Conservation (phyloP, 1,140 invertebrate species). For the Danaus plexippus region DNA sequence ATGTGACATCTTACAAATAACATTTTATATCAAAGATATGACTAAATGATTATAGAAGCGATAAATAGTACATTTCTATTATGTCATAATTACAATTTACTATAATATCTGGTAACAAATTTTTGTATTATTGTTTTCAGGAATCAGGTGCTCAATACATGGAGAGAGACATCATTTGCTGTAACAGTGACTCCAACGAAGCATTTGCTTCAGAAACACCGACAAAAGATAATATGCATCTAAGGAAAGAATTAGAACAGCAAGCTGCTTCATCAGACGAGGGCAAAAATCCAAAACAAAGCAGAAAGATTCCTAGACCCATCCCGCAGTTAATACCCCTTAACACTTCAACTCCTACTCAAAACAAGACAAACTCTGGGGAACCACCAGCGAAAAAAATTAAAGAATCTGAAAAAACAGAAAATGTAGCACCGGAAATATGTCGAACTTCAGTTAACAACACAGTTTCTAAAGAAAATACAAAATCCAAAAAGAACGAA, state of each 20-base stretch:
- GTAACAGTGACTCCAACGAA: slow-evolving; percentile 61
- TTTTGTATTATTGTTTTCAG: slow-evolving; percentile 41
- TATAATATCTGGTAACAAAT: slow-evolving; percentile 5
- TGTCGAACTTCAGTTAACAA: slow-evolving; percentile 39
- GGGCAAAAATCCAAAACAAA: slow-evolving; percentile 40
- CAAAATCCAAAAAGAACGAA: slow-evolving; percentile 76
- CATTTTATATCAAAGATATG: no score
- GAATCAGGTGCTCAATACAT: slow-evolving; percentile 54
- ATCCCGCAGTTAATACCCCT: slow-evolving; percentile 82
- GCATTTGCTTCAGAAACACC: slow-evolving; percentile 33
- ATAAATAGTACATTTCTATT: no score
- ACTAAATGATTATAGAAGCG: no score
- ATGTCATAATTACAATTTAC: no score
- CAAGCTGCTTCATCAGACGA: slow-evolving; percentile 29
- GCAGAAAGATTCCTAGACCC: slow-evolving; percentile 73
- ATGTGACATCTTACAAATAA: no score
- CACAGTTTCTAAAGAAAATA: slow-evolving; percentile 35
- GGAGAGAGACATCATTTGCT: slow-evolving; percentile 50
- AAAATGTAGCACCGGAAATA: slow-evolving; percentile 44
- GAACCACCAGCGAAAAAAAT: slow-evolving; percentile 60
- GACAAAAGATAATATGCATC: slow-evolving; percentile 30
- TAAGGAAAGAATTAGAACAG: slow-evolving; percentile 14
- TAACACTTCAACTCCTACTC: slow-evolving; percentile 54
- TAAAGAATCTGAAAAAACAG: slow-evolving; percentile 44
- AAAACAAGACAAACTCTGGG: slow-evolving; percentile 37